These are phyloP conservation scores for Lycia hirtaria DNA, from an alignment of 2,888 invertebrate species.

Conservation along the genomic window DNA sequence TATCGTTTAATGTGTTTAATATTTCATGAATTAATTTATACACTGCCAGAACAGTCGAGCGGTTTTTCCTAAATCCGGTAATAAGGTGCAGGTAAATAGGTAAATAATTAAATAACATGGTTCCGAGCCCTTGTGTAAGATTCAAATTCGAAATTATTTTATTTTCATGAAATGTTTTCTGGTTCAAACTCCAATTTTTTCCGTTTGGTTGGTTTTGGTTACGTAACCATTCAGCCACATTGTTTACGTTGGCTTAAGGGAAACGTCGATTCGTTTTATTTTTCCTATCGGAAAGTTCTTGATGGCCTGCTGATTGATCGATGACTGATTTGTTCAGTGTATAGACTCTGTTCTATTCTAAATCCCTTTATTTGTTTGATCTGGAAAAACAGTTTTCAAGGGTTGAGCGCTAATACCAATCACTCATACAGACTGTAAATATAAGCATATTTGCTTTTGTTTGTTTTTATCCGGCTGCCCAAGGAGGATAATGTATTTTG, in stretches of 20 bases:
- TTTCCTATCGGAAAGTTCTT: constrained; percentile 1
- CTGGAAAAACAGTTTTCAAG: background rate
- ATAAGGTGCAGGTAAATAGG: background rate
- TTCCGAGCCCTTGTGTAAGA: background rate
- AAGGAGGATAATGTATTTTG: too few relatives aligned
- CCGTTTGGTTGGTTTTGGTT: constrained; percentile 14
- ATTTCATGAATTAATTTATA: too few relatives aligned
- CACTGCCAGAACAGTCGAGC: too few relatives aligned
- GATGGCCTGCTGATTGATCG: constrained; percentile 11
- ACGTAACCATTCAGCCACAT: constrained; percentile 7
- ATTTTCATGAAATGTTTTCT: constrained; percentile 20
- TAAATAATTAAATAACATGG: background rate
- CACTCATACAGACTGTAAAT: background rate
- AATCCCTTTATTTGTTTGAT: background rate
- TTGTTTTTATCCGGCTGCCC: too few relatives aligned
- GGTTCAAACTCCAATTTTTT: constrained; percentile 16
- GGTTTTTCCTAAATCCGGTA: too few relatives aligned
- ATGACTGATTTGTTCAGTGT: background rate
- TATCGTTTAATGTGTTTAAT: too few relatives aligned
- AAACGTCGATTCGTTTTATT: constrained; percentile 13
- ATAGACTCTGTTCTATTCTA: background rate
- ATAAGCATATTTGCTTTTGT: too few relatives aligned
- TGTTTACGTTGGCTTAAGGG: constrained; percentile 22
- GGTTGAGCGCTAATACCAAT: background rate
- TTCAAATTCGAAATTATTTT: constrained; percentile 12